Base-by-base conservation (phyloP, 2,888 invertebrate genomes). In the Pardosa pseudoannulata region DNA sequence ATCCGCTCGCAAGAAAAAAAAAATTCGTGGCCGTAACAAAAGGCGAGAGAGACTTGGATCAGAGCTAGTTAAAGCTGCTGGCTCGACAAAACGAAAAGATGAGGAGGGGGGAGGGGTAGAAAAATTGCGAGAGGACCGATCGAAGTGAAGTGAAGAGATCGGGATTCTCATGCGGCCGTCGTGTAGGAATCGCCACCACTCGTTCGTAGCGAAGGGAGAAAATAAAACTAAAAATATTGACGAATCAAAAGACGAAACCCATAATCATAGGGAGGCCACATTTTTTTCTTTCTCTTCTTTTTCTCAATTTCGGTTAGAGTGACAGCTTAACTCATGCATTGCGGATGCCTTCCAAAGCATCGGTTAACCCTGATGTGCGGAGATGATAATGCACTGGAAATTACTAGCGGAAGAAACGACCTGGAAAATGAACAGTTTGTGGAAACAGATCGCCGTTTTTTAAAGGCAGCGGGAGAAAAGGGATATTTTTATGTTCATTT, bases 31-130 rank as follows among this genome's bases (percentile, higher is more conserved):
- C n/a, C 6, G 31, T n/a, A 36, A 36, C 32, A 67, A 65, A 65
- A 65, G 31, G n/a, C 65, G 67, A 62, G 28, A 67, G 67, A 62
- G 28, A 67, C 23, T 36, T 6, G 36, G 32, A 9, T 67, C 23
- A 11, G 41, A 41, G 73, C 72, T 78, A 85, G 62, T 81, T 81
- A 85, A 85, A 85, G 83, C 78, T 72, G 83, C 78, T 73, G 73
- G 23, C 39, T 78, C 73, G 29, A 39, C 83, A 76, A 73, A 85
- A 85, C 65, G 72, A 73, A 73, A 68, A 56, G 46, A n/a, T n/a
- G n/a, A n/a, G n/a, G n/a, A n/a, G n/a, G n/a, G n/a, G n/a, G n/a
- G n/a, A n/a, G n/a, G n/a, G n/a, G n/a, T n/a, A n/a, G n/a, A n/a
- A n/a, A n/a, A n/a, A n/a, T n/a, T n/a, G n/a, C n/a, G n/a, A 23